Evolutionary conservation across 2,113 vertebrate genomes (phyloP).

Genomic region (Solea senegalensis): DNA sequence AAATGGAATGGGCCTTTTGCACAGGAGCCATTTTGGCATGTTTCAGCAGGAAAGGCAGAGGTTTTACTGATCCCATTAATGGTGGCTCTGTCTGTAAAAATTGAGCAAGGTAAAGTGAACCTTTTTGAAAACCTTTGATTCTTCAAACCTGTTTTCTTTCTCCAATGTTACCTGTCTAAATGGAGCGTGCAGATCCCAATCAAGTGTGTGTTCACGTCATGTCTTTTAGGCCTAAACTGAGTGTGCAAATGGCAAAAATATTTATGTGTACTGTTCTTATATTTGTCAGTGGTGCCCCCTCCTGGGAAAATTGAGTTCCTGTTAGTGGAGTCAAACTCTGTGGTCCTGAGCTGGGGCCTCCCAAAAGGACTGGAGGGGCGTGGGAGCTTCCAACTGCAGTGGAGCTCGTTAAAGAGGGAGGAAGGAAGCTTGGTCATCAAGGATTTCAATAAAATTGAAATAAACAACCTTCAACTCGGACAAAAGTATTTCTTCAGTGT

Average conservation of each 20-base stretch:
- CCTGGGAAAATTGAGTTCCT: slow-evolving; percentile 43
- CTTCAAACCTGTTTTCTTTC: no score
- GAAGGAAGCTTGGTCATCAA: slow-evolving; percentile 4
- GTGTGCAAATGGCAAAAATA: not conserved
- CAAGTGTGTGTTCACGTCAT: no score
- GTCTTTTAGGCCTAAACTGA: not conserved
- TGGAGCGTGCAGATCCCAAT: no score
- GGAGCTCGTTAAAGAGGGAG: not conserved
- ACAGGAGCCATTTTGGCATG: no score
- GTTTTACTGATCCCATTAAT: no score
- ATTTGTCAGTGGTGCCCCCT: slow-evolving; percentile 52
- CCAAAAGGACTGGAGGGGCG: slow-evolving; percentile 10
- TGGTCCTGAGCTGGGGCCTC: not conserved
- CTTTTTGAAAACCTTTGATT: no score
- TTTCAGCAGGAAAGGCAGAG: no score
- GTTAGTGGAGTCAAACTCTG: slow-evolving; percentile 3
- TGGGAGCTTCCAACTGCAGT: slow-evolving; percentile 26
- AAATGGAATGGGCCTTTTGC: no score
- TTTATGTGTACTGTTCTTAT: not conserved
- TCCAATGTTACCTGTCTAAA: no score
- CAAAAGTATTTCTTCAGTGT: slow-evolving; percentile 37
- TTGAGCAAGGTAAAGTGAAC: no score
- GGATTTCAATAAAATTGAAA: slow-evolving; percentile 24
- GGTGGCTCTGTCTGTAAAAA: no score
- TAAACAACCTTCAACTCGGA: slow-evolving; percentile 35